Base-by-base conservation (phyloP, 2,888 invertebrate species). In the Tanaodytes sp. region DNA sequence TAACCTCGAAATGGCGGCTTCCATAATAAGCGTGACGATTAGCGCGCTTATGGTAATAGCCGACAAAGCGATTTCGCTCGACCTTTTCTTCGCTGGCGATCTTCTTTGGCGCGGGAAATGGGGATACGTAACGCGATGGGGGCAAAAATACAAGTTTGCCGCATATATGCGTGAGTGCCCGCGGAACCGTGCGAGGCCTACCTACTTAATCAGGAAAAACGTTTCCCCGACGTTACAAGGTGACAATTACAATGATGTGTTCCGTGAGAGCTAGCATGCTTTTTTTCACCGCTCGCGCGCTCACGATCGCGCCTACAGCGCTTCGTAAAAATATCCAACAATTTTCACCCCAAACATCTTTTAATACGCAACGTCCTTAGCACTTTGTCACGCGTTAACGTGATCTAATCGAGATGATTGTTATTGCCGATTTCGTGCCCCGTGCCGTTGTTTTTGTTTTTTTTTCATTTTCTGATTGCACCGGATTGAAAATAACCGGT, bases 41-140 rank as follows among this genome's bases (percentile, higher is more conserved):
- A 58, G 52, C 70, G 64, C 65, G 54, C 57, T 65, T 65, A 57
- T 70, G 69, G 69, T 74, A 65, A 72, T 65, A 64, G 66, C 72
- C 73, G 76, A 75, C 76, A 75, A 75, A 75, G 73, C 74, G 73
- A 73, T 73, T 74, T 75, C 73, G 74, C 74, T 71, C 74, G 74
- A 73, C 72, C 74, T 76, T 74, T 75, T 74, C 71, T 73, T 54
- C 71, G 33, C 8, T 14, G 36, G 51, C 66, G 72, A 72, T 67
- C 69, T 62, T 71, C 65, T 61, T 72, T 65, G 46, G 37, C 55
- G 30, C 46, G 62, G 57, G 49, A 64, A 69, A 64, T 33, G 64
- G 62, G 64, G 64, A 69, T 69, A 64, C 49, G 58, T 33, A 54
- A 43, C 46, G 45, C 52, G 65, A 65, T 20, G 40, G 36, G 61